phyloP scores from a whole-genome alignment of 1,140 invertebrate genomes.

The Lordiphosa clarofinis region DNA sequence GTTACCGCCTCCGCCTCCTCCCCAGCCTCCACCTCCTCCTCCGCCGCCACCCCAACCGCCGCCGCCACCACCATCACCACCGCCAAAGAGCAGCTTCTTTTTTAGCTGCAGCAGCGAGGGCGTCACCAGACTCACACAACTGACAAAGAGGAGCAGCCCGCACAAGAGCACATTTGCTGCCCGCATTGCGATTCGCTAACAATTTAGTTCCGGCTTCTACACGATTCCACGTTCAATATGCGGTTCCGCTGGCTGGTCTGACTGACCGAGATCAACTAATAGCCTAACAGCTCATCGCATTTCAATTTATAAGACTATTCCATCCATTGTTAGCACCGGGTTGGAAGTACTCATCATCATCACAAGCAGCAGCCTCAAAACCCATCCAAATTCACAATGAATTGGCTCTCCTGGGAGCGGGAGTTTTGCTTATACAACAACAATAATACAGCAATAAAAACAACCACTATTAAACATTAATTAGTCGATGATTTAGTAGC shows the following conservation, averaged over 20 bases:
- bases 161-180: constrained; percentile 15
- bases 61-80: constrained; percentile 16
- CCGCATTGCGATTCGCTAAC: constrained; percentile 17
- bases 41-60: constrained; percentile 12
- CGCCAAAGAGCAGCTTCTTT: constrained; percentile 43
- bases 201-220: constrained; percentile 14
- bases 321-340: constrained; percentile 41
- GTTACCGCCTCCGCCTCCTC: constrained; percentile 24
- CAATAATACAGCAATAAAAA: constrained; percentile 22
- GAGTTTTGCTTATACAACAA: neutral
- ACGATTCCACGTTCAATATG: neutral
- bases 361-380: constrained; percentile 1
- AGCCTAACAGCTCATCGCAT: constrained; percentile 11
- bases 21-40: constrained; percentile 29
- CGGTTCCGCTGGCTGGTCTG: constrained; percentile 3
- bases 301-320: constrained; percentile 44
- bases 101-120: constrained; percentile 48
- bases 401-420: constrained; percentile 10
- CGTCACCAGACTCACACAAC: constrained; percentile 35
- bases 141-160: constrained; percentile 38
- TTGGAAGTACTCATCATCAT: constrained; percentile 24
- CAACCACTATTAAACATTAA: constrained; percentile 23
- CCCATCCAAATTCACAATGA: constrained; percentile 2
- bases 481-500: constrained; percentile 30
- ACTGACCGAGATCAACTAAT: constrained; percentile 32